Conservation (phyloP, 2,113 vertebrate genomes). For the Siniperca chuatsi region DNA sequence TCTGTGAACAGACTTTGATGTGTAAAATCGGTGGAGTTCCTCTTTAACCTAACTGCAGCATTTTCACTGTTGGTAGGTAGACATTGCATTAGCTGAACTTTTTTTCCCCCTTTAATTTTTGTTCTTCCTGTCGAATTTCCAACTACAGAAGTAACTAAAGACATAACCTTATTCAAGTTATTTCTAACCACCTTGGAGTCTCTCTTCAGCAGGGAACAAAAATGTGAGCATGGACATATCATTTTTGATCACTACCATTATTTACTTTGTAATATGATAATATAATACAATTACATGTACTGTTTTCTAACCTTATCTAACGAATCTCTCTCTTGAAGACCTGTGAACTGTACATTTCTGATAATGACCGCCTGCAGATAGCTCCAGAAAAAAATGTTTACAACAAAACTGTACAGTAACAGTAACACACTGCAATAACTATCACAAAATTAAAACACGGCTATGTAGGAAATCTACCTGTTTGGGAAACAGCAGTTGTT, state of each 20-base stretch:
- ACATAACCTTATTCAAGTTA: not conserved
- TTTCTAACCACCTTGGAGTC: slow-evolving; percentile 1
- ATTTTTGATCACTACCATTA: not conserved
- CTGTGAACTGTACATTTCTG: not conserved
- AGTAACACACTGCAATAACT: not conserved
- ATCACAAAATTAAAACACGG: not conserved
- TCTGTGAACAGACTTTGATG: no score
- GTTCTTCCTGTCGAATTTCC: not conserved
- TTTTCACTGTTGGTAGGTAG: not conserved
- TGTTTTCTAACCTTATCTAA: not conserved
- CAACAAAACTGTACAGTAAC: not conserved
- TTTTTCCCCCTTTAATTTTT: not conserved
- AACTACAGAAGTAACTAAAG: slow-evolving; percentile 5
- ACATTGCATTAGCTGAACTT: not conserved
- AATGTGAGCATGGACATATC: not conserved
- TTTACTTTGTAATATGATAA: not conserved
- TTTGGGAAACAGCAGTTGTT: no score
- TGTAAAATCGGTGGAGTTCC: no score
- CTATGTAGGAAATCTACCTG: no score
- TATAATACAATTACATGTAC: not conserved
- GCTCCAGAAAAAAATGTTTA: not conserved
- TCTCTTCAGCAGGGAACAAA: not conserved
- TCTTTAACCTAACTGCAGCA: not conserved
- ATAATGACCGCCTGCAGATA: not conserved
- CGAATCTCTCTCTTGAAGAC: not conserved